A percentile compares a stretch with the other conserved stretches of the same genome.
Evolutionary conservation across 2,888 invertebrate species (phyloP).

Genomic region (Apodemia mormo): DNA sequence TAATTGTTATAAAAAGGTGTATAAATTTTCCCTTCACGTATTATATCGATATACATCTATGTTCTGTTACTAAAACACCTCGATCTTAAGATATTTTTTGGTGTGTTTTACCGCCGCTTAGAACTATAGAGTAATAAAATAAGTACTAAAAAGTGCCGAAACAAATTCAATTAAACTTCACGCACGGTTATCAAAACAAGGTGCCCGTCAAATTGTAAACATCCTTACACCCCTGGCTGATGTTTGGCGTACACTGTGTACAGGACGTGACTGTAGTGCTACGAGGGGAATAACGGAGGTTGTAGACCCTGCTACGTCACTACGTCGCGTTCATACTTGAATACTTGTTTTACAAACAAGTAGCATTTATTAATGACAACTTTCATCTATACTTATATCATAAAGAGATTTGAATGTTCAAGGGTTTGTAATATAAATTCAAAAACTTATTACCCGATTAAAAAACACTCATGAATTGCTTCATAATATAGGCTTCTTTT

Average conservation of each 20-base stretch:
- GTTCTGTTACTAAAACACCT: neutral
- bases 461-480: no score
- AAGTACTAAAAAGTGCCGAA: neutral
- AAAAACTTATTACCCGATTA: no score
- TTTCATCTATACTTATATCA: no score
- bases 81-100: neutral
- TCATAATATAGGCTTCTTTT: no score
- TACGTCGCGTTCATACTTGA: no score
- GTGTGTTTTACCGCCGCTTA: neutral
- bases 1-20: no score
- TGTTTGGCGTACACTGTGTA: neutral
- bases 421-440: no score
- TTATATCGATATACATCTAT: no score
- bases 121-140: neutral
- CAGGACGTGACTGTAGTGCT: conserved; percentile 3
- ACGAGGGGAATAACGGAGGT: neutral
- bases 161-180: conserved; percentile 14
- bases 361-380: no score
- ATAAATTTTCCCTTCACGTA: no score
- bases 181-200: conserved; percentile 1
- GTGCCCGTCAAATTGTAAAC: neutral
- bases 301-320: neutral
- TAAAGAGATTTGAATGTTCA: no score
- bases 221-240: neutral
- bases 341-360: no score